phyloP scores from a whole-genome alignment of 2,113 vertebrate species.

The Nerophis lumbriciformis region DNA sequence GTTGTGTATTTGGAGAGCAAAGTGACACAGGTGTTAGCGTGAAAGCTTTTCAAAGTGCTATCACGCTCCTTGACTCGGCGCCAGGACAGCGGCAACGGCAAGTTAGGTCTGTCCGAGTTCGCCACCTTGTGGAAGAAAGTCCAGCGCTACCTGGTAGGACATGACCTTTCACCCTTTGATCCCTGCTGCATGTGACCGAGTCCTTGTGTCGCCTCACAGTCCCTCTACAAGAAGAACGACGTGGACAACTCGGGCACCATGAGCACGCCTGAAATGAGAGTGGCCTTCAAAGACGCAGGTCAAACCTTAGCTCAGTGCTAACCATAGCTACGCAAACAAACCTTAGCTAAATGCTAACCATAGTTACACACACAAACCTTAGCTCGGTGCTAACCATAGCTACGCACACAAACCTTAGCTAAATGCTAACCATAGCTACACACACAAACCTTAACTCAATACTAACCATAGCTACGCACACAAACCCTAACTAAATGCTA shows the following conservation, averaged over 20 bases:
- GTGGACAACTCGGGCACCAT: constrained; percentile 59
- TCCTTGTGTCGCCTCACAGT: constrained; percentile 18
- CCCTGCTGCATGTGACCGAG: accelerated
- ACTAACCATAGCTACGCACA: no score
- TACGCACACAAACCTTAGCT: background rate
- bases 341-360: background rate
- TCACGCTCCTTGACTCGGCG: constrained; percentile 40
- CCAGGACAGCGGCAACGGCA: constrained; percentile 73
- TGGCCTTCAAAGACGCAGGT: constrained; percentile 66
- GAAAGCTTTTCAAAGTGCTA: no score
- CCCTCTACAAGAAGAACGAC: constrained; percentile 66
- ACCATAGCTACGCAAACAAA: no score
- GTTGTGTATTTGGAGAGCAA: no score
- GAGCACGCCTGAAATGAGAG: constrained; percentile 67
- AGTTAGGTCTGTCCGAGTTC: constrained; percentile 78
- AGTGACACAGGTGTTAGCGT: no score
- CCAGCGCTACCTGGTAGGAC: constrained; percentile 80
- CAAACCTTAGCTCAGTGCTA: background rate
- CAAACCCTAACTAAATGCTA: no score
- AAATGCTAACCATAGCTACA: background rate
- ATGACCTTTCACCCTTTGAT: background rate
- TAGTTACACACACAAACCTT: background rate
- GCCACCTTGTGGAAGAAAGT: constrained; percentile 87
- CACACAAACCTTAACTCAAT: no score
- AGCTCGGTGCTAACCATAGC: background rate